phyloP scores from a whole-genome alignment of 2,113 vertebrate genomes.

The Sula dactylatra region DNA sequence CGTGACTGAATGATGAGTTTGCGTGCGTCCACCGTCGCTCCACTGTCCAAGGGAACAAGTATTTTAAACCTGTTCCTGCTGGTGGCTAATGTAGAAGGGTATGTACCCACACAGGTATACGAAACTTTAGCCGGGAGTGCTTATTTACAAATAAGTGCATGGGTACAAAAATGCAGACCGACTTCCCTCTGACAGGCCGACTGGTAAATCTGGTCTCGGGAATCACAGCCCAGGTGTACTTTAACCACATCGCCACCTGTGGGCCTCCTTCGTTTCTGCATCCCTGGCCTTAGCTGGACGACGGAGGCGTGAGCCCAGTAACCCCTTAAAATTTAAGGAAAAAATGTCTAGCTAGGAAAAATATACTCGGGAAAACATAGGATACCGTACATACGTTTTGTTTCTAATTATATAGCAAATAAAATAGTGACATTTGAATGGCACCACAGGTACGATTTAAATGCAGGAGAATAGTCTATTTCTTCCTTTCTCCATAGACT shows the following conservation, averaged over 20 bases:
- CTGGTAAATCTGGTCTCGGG: not conserved
- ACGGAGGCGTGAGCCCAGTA: accelerated
- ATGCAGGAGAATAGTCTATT: not conserved
- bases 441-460: not conserved
- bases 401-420: not conserved
- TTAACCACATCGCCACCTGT: conserved; percentile 81
- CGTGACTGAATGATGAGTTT: not conserved
- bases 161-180: not conserved
- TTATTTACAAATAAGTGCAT: not conserved
- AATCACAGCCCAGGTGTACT: conserved; percentile 65
- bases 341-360: not conserved
- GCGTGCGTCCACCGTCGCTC: not conserved
- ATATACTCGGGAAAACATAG: not conserved
- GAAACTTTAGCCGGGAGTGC: not conserved
- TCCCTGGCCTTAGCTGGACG: not conserved
- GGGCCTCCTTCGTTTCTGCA: conserved; percentile 65
- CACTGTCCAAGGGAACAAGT: not conserved
- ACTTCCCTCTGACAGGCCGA: not conserved
- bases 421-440: not conserved
- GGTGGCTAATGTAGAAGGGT: not conserved
- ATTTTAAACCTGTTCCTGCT: not conserved
- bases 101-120: not conserved
- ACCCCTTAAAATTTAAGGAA: not conserved
- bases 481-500: not conserved
- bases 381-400: not conserved